phyloP scores from a whole-genome alignment of 2,888 invertebrate species.

The Bombylius major region DNA sequence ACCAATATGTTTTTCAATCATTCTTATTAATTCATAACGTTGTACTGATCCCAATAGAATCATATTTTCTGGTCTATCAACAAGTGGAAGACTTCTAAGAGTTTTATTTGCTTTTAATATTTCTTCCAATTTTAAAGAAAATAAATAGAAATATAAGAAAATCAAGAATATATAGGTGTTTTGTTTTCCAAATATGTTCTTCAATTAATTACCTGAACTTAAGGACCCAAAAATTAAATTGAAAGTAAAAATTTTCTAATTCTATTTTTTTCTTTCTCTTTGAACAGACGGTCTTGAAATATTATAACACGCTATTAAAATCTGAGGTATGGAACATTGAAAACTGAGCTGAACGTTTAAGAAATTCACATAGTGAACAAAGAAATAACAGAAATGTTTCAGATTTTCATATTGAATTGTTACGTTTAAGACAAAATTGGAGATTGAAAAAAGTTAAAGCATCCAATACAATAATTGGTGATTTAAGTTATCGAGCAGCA shows the following conservation, averaged over 20 bases:
- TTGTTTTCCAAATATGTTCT: too few relatives aligned
- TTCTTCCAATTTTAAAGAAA: slow-evolving; percentile 71
- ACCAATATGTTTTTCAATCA: slow-evolving; percentile 79
- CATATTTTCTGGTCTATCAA: slow-evolving; percentile 82
- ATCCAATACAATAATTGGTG: slow-evolving; percentile 88
- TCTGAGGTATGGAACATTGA: too few relatives aligned
- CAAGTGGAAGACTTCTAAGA: slow-evolving; percentile 81
- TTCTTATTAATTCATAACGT: slow-evolving; percentile 72
- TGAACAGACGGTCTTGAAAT: too few relatives aligned
- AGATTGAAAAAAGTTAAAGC: slow-evolving; percentile 93
- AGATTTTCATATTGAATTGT: slow-evolving; percentile 86
- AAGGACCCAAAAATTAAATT: too few relatives aligned
- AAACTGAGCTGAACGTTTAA: slow-evolving; percentile 78
- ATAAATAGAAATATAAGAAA: too few relatives aligned
- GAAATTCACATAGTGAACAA: slow-evolving; percentile 69
- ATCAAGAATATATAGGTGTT: too few relatives aligned
- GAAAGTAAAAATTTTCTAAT: too few relatives aligned
- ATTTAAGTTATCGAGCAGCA: slow-evolving; percentile 89
- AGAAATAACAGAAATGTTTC: slow-evolving; percentile 60
- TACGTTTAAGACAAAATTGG: slow-evolving; percentile 86
- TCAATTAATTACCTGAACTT: too few relatives aligned
- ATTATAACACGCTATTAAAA: too few relatives aligned
- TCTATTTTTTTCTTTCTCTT: too few relatives aligned
- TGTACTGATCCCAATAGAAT: slow-evolving; percentile 91
- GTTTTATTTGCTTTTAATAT: slow-evolving; percentile 55